Evolutionary conservation across 2,797 vertebrate genomes (phyloP).

Genomic region (Oreortyx pictus): DNA sequence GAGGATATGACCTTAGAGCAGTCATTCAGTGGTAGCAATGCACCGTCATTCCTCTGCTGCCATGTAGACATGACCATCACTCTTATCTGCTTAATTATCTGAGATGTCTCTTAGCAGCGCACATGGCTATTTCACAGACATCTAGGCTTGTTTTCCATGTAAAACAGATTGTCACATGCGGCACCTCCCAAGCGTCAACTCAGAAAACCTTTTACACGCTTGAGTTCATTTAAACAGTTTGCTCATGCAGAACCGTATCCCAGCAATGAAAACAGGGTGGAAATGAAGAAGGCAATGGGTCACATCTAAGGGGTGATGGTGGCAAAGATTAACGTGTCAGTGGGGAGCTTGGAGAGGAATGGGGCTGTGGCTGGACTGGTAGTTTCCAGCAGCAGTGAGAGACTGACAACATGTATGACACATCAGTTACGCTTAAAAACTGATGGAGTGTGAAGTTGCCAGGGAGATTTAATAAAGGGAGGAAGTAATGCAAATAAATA

Average conservation of each 20-base stretch:
- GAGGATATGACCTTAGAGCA: slow-evolving; percentile 42
- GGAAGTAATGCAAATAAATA: slow-evolving; percentile 16
- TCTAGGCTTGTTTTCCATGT: slow-evolving; percentile 9
- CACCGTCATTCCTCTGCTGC: slow-evolving; percentile 7
- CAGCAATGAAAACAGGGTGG: not conserved
- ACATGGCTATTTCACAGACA: slow-evolving; percentile 8
- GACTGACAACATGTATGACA: slow-evolving; percentile 16
- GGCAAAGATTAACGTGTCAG: slow-evolving; percentile 49
- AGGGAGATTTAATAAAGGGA: slow-evolving; percentile 19
- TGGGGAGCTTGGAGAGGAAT: slow-evolving; percentile 15
- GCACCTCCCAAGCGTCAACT: slow-evolving; percentile 8
- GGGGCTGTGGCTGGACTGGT: slow-evolving; percentile 23
- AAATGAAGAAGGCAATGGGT: slow-evolving; percentile 35
- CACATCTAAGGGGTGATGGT: slow-evolving; percentile 36
- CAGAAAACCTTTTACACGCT: slow-evolving; percentile 4
- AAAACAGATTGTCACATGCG: slow-evolving; percentile 1
- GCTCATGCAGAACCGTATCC: slow-evolving; percentile 41
- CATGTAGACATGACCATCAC: slow-evolving; percentile 15
- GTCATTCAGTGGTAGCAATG: not conserved
- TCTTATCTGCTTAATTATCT: slow-evolving; percentile 36
- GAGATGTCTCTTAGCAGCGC: slow-evolving; percentile 2
- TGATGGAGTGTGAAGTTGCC: slow-evolving; percentile 47
- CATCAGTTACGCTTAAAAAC: slow-evolving; percentile 35
- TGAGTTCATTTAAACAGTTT: slow-evolving; percentile 1
- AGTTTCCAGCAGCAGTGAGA: slow-evolving; percentile 14